Conservation (phyloP, 2,888 invertebrate species). For the Pseudococcus viburni region DNA sequence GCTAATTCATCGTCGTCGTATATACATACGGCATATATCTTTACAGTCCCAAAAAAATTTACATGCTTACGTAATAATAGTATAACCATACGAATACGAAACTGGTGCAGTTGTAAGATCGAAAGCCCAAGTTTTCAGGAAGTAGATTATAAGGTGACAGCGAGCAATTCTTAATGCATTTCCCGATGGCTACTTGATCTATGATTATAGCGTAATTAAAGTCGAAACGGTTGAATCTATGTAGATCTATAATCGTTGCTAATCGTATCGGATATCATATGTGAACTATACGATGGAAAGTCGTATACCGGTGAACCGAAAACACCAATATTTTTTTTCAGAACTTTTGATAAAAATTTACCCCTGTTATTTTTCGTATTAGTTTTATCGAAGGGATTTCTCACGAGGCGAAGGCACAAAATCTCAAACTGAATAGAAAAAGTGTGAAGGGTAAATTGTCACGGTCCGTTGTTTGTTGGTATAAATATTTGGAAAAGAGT, state of each 20-base stretch:
- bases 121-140: slow-evolving; percentile 51
- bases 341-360: background rate
- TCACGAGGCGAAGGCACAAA: too few species aligned
- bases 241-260: slow-evolving; percentile 47
- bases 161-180: slow-evolving; percentile 32
- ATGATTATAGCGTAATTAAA: slow-evolving; percentile 55
- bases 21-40: background rate
- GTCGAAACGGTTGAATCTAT: slow-evolving; percentile 54
- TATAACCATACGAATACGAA: background rate
- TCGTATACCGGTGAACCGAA: slow-evolving; percentile 32
- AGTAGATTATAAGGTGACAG: slow-evolving; percentile 51
- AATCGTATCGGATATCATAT: slow-evolving; percentile 35
- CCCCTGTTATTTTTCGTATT: too few species aligned
- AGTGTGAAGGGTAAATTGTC: too few species aligned
- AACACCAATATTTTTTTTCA: background rate
- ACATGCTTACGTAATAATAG: slow-evolving; percentile 30
- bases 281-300: slow-evolving; percentile 33
- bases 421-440: too few species aligned
- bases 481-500: too few species aligned
- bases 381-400: too few species aligned
- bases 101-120: slow-evolving; percentile 40
- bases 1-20: slow-evolving; percentile 31
- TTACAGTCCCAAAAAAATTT: slow-evolving; percentile 31
- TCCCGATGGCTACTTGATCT: slow-evolving; percentile 48
- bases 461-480: too few species aligned